Base-by-base conservation (phyloP, 2,797 vertebrate genomes). In the Protosalanx chinensis region DNA sequence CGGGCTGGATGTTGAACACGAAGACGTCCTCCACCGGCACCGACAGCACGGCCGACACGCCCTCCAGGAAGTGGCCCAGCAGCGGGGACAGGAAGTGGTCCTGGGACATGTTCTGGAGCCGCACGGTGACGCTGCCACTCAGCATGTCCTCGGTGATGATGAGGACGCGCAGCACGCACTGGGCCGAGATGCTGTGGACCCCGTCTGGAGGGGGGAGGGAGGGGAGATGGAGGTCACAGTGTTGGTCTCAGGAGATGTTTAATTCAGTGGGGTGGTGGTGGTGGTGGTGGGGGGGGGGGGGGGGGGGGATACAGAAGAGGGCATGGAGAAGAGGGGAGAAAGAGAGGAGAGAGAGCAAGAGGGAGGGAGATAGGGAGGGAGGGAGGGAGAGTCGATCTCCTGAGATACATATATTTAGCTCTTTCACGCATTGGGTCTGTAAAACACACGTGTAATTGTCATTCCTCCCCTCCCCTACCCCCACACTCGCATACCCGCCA, bases 61-160 rank as follows among this genome's bases (percentile, higher is more conserved):
- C 97, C 74, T 99, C 96, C 78, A 99, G 90, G 78, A 99, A 99
- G 88, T 91, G 93, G 61, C 91, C 89, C 57, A 99, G 87, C 76
- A 96, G 90, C 0, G 97, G 97, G 0, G 97, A 99, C 35, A 99
- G 93, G 88, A 99, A 99, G 65, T 94, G 94, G 85, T 99, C 97
- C 92, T 99, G 97, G 88, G 97, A 97, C 96, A 99, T 98, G 89
- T 99, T 98, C 88, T 99, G 95, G 27, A 99, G 93, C 3, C 97
- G 95, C 75, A 99, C 97, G 0, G 97, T 99, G 79, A 99, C 93
- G 64, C 97, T 99, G 91, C 96, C 98, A 83, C 96, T 95, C 81
- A 99, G 77, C 95, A 99, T 91, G 88, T 98, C 95, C 87, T 99
- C 97, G 0, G 97, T 98, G 91, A 99, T 98, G 92, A 99, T 96